Evolutionary conservation across 2,888 invertebrate genomes (phyloP).

Genomic region (Yponomeuta plumbellus): DNA sequence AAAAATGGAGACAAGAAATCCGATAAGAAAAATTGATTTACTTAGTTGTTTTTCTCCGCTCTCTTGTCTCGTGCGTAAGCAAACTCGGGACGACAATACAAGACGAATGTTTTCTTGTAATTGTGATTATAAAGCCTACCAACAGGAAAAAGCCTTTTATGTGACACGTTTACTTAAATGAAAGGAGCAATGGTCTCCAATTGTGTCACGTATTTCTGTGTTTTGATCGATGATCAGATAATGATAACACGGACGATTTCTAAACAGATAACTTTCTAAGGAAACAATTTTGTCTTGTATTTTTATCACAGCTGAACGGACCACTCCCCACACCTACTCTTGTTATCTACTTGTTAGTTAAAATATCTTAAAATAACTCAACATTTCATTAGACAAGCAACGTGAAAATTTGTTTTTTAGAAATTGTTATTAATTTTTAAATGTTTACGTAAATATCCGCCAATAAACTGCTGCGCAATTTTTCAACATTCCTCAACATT

Average conservation of each 20-base stretch:
- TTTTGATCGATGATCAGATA: background rate
- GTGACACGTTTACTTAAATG: background rate
- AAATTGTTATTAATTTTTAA: no score
- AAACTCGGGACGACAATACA: background rate
- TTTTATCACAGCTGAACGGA: no score
- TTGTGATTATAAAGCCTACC: background rate
- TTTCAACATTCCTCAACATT: no score
- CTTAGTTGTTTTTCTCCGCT: background rate
- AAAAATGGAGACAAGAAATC: conserved; percentile 45
- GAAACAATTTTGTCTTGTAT: no score
- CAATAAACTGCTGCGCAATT: no score
- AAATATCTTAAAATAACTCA: no score
- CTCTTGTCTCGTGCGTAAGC: background rate
- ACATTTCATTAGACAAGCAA: no score
- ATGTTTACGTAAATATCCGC: no score
- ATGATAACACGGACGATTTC: background rate
- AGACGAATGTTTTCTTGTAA: background rate
- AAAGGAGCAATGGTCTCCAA: background rate
- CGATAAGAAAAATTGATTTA: conserved; percentile 36
- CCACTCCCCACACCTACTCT: no score
- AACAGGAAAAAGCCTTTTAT: background rate
- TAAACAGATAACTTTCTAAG: no score
- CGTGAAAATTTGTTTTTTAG: no score
- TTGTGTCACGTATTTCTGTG: background rate
- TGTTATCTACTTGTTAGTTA: no score